Evolutionary conservation across 2,797 vertebrate species (phyloP), one percentile per base, ranked within the genome.

Genomic region (Epinephelus malabaricus): DNA sequence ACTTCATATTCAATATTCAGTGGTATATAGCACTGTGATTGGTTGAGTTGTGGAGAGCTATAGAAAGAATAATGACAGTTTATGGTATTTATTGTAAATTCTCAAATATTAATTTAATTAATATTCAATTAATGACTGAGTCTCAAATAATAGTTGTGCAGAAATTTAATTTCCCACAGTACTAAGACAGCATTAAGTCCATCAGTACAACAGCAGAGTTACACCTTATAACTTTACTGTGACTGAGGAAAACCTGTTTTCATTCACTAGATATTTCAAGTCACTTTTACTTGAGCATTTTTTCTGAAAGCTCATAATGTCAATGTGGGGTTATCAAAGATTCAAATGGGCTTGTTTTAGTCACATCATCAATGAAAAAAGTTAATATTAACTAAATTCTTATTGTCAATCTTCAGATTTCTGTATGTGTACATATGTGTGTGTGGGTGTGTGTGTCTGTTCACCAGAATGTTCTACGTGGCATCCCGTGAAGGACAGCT

Each of bases 401-500:
- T 30, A 11, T 38, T 58, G 15, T 53, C 30, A 50, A n/a, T 50
- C 5, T 18, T 58, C n/a, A 23, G 4, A 47, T 59, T 12, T 70
- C 7, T 49, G 9, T 30, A 3, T 53, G 14, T 70, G n/a, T 69
- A 14, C 27, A 30, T 72, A 38, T 73, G 40, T 61, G 13, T 45
- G 2, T 47, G 18, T 66, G 11, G 56, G 38, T 67, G 21, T 67
- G 9, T 86, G 9, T 88, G 50, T 83, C 63, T 81, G 38, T 79
- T 83, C 45, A 34, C 83, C 91, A 99, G 98, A 95, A 96, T 97
- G 94, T 99, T 98, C 91, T 98, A 95, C 3, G 98, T 99, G 72
- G 98, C 98, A 0, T 99, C 98, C 56, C 97, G 98, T 61, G 98
- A 99, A 95, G 97, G 97, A 91, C 98, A 99, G 80, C 97, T 99